These are phyloP conservation scores for Thecophora atra DNA, from an alignment of 2,888 invertebrate species.

Conservation along the genomic window DNA sequence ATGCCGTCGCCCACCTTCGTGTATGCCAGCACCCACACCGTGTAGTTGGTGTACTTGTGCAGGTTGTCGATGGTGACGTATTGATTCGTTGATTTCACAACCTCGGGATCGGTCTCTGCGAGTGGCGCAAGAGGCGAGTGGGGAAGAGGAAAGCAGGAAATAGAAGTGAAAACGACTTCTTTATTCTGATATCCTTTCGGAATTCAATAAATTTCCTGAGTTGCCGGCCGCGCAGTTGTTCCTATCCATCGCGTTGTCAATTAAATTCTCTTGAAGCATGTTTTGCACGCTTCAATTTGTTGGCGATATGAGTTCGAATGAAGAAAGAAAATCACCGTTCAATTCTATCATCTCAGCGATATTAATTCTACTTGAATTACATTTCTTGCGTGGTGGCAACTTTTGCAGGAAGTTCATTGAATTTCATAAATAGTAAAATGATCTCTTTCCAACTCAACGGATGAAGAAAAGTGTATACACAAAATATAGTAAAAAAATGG, in stretches of 20 bases:
- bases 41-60: slow-evolving; percentile 90
- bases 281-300: not conserved
- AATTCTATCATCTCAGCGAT: not conserved
- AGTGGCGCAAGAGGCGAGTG: not conserved
- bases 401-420: not conserved
- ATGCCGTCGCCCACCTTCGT: slow-evolving; percentile 91
- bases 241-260: not conserved
- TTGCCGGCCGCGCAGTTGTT: slow-evolving; percentile 4
- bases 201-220: not conserved
- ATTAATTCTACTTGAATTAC: not conserved
- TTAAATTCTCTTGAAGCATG: slow-evolving; percentile 4
- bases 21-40: slow-evolving; percentile 87
- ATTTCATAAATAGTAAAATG: not conserved
- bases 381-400: not conserved
- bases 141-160: not conserved
- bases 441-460: no score
- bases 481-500: no score
- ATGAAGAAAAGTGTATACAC: no score
- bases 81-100: slow-evolving; percentile 73
- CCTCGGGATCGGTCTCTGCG: slow-evolving; percentile 77
- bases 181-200: not conserved
- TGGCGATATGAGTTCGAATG: not conserved
- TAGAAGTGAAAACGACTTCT: slow-evolving; percentile 9
- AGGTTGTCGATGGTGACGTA: slow-evolving; percentile 74
- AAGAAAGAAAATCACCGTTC: not conserved